Percentiles rank a stretch among this genome's conserved stretches.
These are phyloP conservation scores for mouse (Mus musculus) DNA, from an alignment of 2,113 vertebrate genomes.

Conservation along the genomic window GRCm39 chr13:30877501-30878000, in stretches of 20 bases:
- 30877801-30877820: neutral
- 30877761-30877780: neutral
- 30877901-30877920: constrained; percentile 17
- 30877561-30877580: neutral
- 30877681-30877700: neutral
- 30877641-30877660: neutral
- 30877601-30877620: neutral
- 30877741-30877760: neutral
- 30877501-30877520: neutral
- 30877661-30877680: neutral
- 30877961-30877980: neutral
- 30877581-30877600: neutral
- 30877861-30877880: neutral
- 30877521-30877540: too few relatives aligned
- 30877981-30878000: too few relatives aligned
- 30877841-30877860: neutral
- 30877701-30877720: neutral
- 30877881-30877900: neutral
- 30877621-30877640: neutral
- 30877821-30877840: neutral
- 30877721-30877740: neutral
- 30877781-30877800: neutral
- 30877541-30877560: neutral
- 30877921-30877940: neutral
- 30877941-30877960: neutral